Evolutionary conservation across 1,140 invertebrate species (phyloP).

Genomic region (Sitophilus oryzae): DNA sequence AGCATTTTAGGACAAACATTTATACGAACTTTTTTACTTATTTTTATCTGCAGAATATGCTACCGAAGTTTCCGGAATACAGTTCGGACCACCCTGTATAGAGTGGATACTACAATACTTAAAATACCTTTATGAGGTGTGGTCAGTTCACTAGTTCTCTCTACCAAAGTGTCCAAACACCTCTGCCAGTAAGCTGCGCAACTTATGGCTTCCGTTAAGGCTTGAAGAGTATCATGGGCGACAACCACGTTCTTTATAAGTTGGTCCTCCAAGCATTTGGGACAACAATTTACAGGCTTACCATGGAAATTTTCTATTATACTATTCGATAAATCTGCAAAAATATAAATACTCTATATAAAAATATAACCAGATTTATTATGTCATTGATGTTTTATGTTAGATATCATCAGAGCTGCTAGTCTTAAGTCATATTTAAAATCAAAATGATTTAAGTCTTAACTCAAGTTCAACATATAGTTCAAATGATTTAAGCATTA

Average conservation of each 20-base stretch:
- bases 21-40: too few relatives aligned
- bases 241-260: constrained; percentile 34
- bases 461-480: too few relatives aligned
- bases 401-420: too few relatives aligned
- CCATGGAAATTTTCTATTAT: constrained; percentile 33
- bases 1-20: too few relatives aligned
- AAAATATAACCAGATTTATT: too few relatives aligned
- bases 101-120: not conserved
- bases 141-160: constrained; percentile 21
- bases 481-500: too few relatives aligned
- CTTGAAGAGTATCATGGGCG: constrained; percentile 32
- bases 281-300: constrained; percentile 34
- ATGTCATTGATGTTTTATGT: too few relatives aligned
- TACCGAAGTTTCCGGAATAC: too few relatives aligned
- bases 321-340: constrained; percentile 26
- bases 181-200: constrained; percentile 36
- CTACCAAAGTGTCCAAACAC: constrained; percentile 33
- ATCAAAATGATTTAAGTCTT: too few relatives aligned
- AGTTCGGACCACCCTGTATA: too few relatives aligned
- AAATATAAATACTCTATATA: not conserved
- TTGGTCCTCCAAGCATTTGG: constrained; percentile 36
- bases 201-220: constrained; percentile 34
- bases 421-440: too few relatives aligned
- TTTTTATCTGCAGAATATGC: too few relatives aligned
- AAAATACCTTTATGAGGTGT: not conserved